A percentile compares a stretch with the other conserved stretches of the same genome.
These are phyloP conservation scores for Epinotia brunnichana DNA, from an alignment of 2,888 invertebrate species.

Conservation along the genomic window DNA sequence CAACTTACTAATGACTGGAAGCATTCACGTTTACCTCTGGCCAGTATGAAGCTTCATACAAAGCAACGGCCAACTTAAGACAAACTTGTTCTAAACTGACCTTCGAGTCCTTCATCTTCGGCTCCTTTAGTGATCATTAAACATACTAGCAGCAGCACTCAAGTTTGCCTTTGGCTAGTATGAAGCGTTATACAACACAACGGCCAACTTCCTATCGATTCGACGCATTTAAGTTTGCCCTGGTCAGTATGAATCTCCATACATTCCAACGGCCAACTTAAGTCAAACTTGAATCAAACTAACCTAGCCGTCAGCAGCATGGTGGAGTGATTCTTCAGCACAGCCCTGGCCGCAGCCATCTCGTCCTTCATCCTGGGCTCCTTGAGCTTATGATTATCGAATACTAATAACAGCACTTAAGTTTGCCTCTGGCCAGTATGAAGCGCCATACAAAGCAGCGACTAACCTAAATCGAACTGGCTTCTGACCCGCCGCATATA, in stretches of 20 bases:
- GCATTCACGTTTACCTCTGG: constrained; percentile 1
- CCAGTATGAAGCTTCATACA: not conserved
- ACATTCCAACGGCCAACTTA: too few relatives aligned
- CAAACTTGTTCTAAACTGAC: constrained; percentile 63
- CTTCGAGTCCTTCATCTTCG: constrained; percentile 96
- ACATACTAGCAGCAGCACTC: not conserved
- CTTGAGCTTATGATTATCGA: too few relatives aligned
- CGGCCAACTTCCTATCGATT: not conserved
- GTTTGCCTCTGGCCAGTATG: not conserved
- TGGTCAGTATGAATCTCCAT: too few relatives aligned
- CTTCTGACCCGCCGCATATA: too few relatives aligned
- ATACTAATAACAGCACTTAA: too few relatives aligned
- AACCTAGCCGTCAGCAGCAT: constrained; percentile 93
- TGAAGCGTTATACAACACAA: not conserved
- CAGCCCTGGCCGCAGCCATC: constrained; percentile 97
- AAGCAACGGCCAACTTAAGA: not conserved
- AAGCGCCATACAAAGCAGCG: not conserved
- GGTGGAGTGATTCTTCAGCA: constrained; percentile 98
- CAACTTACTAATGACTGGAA: not conserved
- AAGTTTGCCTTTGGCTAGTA: not conserved
- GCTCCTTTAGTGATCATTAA: constrained; percentile 88
- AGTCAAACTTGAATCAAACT: too few relatives aligned
- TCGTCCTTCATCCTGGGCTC: constrained; percentile 95
- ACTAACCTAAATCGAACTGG: not conserved
- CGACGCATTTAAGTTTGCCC: too few relatives aligned